Evolutionary conservation across 2,797 vertebrate species (phyloP), one percentile per base, ranked within the genome.

Genomic region (Toxotes lorentzi): DNA sequence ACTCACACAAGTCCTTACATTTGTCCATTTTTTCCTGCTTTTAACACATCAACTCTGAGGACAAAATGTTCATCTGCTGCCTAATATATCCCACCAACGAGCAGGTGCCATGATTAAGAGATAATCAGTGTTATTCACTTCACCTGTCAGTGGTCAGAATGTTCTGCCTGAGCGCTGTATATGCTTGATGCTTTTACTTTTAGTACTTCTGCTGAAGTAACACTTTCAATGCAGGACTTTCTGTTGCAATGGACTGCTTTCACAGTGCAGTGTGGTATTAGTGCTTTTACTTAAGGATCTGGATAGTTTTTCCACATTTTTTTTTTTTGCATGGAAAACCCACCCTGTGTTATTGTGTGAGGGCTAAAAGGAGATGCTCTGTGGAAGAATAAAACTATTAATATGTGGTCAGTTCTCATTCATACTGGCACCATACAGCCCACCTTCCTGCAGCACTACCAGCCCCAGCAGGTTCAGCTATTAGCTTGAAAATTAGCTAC

Each of bases 401-500:
- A 21, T 53, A 71, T 34, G 23, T 5, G 5, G 4, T 7, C 19
- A 50, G 14, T 14, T 35, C 16, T 34, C 14, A 47, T 40, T 1
- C 38, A 23, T 6, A 3, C 10, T 13, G 2, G 23, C 7, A 24
- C 0, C 27, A n/a, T n/a, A 21, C n/a, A 13, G 14, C 24, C 5
- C 43, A 1, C 21, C 27, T 4, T 2, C 32, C 32, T 19, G 27
- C 54, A 24, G 58, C 47, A 23, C 60, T 1, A 16, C 1, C 35
- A 19, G 35, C 50, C 64, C 32, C 51, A n/a, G n/a, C 23, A 17
- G 24, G 19, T 9, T 63, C 68, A 66, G 45, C 32, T 66, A 58
- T 62, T 85, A 74, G 85, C 79, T 64, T 38, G 30, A 38, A 32
- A 7, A 2, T 57, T 84, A 85, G 86, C 87, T 27, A 60, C 76